phyloP scores from a whole-genome alignment of 2,888 invertebrate genomes.

The Diogma glabrata region DNA sequence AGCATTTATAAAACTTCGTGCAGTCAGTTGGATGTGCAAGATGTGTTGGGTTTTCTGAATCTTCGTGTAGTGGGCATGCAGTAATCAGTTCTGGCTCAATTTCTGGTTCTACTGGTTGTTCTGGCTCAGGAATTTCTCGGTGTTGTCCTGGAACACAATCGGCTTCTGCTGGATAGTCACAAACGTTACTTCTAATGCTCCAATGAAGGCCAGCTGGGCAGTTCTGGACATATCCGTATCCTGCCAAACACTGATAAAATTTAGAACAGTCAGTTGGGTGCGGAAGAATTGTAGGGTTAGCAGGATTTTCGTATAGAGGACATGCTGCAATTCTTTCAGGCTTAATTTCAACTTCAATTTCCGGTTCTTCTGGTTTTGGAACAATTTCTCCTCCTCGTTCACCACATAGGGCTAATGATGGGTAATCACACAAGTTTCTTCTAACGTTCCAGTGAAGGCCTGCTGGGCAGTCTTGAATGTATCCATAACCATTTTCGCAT shows the following conservation, averaged over 20 bases:
- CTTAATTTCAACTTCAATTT: background rate
- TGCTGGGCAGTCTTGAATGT: constrained; percentile 10
- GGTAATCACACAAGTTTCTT: constrained; percentile 10
- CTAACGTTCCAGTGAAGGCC: constrained; percentile 13
- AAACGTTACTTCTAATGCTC: constrained; percentile 6
- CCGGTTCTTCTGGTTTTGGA: too few relatives aligned
- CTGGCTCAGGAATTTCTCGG: too few relatives aligned
- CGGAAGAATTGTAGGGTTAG: background rate
- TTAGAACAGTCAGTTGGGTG: background rate
- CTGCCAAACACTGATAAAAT: background rate
- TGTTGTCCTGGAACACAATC: constrained; percentile 3
- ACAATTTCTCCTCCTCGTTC: too few relatives aligned
- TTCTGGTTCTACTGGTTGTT: too few relatives aligned
- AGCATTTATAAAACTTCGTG: constrained; percentile 14
- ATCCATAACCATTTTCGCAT: constrained; percentile 11
- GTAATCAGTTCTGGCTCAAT: too few relatives aligned
- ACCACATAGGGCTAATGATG: constrained; percentile 1
- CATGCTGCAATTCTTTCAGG: background rate
- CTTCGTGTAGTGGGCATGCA: constrained; percentile 1
- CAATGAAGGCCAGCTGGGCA: constrained; percentile 13
- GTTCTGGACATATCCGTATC: background rate
- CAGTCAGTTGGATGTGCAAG: constrained; percentile 11
- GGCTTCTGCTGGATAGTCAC: constrained; percentile 11
- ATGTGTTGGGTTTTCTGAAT: background rate
- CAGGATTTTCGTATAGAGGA: too few relatives aligned